These are phyloP conservation scores for Thunnus albacares DNA, from an alignment of 2,797 vertebrate species.

Conservation along the genomic window DNA sequence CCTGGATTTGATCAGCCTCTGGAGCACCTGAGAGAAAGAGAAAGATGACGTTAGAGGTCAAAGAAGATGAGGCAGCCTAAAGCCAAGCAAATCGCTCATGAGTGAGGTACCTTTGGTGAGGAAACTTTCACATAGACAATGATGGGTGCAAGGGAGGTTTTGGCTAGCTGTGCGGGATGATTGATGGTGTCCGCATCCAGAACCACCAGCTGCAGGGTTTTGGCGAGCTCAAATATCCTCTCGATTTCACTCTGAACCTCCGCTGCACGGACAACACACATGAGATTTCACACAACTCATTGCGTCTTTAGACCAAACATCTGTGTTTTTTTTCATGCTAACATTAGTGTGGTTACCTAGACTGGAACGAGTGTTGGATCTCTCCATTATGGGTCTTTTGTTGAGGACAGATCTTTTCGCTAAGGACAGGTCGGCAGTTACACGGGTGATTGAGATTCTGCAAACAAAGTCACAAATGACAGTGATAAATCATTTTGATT, in stretches of 20 bases:
- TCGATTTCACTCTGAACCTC: conserved; percentile 98
- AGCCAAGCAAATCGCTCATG: no score
- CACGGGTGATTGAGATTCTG: conserved; percentile 97
- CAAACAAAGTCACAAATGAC: not conserved
- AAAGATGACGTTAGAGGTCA: not conserved
- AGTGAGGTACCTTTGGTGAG: conserved; percentile 91
- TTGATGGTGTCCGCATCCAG: conserved; percentile 97
- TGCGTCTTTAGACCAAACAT: not conserved
- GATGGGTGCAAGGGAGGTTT: conserved; percentile 96
- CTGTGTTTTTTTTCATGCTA: not conserved
- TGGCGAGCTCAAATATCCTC: conserved; percentile 97
- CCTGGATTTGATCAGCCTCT: conserved; percentile 95
- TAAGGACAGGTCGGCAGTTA: conserved; percentile 95
- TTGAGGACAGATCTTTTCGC: conserved; percentile 97
- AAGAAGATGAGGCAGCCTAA: not conserved
- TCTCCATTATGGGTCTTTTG: conserved; percentile 96
- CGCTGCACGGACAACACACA: conserved; percentile 80
- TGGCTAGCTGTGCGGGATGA: conserved; percentile 94
- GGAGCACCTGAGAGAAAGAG: conserved; percentile 88
- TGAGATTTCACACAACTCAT: not conserved
- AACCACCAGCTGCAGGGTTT: conserved; percentile 95
- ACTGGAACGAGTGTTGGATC: conserved; percentile 95
- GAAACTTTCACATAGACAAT: conserved; percentile 97
- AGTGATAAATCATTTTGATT: not conserved
- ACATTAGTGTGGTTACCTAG: conserved; percentile 86